These are phyloP conservation scores for Drosophila macrothrix DNA, from an alignment of 2,888 invertebrate genomes.

Conservation along the genomic window DNA sequence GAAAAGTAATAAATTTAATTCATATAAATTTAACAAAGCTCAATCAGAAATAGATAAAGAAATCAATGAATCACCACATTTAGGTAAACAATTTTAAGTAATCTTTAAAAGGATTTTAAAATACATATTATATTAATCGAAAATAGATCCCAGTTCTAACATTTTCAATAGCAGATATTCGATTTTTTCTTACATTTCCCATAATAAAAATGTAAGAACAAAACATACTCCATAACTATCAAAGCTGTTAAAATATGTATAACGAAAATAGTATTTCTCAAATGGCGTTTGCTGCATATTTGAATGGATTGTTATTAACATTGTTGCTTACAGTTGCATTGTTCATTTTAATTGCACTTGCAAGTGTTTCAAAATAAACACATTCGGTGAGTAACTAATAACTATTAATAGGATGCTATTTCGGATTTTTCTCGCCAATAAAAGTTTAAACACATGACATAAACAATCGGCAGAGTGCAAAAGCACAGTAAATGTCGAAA, in stretches of 20 bases:
- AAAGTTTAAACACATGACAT: constrained; percentile 1
- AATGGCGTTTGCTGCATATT: constrained; percentile 2
- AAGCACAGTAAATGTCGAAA: not conserved
- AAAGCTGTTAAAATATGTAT: not conserved
- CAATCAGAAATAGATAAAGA: not conserved
- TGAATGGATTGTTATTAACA: not conserved
- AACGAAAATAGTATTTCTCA: not conserved
- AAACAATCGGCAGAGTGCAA: constrained; percentile 9
- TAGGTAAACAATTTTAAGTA: too few species aligned
- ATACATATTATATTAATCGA: not conserved
- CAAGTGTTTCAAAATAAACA: constrained; percentile 1
- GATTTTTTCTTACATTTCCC: not conserved
- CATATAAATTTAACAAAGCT: not conserved
- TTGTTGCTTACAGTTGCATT: constrained; percentile 6
- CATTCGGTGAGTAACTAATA: not conserved
- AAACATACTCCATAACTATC: not conserved
- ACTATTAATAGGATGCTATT: constrained; percentile 8
- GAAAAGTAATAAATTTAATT: not conserved
- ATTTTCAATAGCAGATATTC: not conserved
- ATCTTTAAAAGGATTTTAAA: not conserved
- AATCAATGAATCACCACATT: not conserved
- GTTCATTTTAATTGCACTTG: constrained; percentile 1
- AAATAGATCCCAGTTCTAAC: not conserved
- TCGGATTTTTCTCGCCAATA: constrained; percentile 6
- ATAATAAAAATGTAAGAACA: not conserved